Evolutionary conservation across 2,888 invertebrate species (phyloP), one percentile per base, ranked within the genome.

Genomic region (Tenthredo livida): DNA sequence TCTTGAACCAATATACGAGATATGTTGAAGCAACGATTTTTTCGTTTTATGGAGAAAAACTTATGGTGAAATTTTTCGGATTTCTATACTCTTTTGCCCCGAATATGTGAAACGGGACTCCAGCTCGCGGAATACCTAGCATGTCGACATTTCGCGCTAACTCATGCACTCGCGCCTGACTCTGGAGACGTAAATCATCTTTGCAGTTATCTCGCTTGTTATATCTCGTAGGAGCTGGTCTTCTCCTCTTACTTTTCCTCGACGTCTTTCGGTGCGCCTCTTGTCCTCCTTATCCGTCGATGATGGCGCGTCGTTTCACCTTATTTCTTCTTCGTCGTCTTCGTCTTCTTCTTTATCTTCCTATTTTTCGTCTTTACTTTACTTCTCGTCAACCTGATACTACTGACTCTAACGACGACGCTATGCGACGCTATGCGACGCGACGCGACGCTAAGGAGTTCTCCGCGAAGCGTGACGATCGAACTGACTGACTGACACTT

Each of bases 401-500:
- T 9, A 80, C 12, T 25, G 37, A 61, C 80, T 80, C 80, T 80
- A 80, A 80, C 61, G 80, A 80, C 61, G 73, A 43, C 25, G 72
- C 37, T 15, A 29, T 29, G 6, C 25, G 72, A 70, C 2, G n/a
- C n/a, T n/a, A n/a, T n/a, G n/a, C 33, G 4, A 29, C 15, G 15
- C 58, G 67, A 70, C 2, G n/a, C 7, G 40, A 40, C 37, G 25
- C 77, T 29, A n/a, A 17, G 54, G 61, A 40, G 15, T 50, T 83
- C 67, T 37, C 40, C 83, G 47, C 29, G 67, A 67, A 12, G 83
- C 65, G 50, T 83, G 67, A 83, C 67, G 67, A 83, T 70, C 83
- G 83, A 83, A 47, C 47, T 25, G 73, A 25, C 73, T 47, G 43
- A 43, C 40, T 73, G 80, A 80, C 83, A 83, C 83, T 65, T 70